Conservation (phyloP, 2,797 vertebrate genomes). For the Netta rufina region DNA sequence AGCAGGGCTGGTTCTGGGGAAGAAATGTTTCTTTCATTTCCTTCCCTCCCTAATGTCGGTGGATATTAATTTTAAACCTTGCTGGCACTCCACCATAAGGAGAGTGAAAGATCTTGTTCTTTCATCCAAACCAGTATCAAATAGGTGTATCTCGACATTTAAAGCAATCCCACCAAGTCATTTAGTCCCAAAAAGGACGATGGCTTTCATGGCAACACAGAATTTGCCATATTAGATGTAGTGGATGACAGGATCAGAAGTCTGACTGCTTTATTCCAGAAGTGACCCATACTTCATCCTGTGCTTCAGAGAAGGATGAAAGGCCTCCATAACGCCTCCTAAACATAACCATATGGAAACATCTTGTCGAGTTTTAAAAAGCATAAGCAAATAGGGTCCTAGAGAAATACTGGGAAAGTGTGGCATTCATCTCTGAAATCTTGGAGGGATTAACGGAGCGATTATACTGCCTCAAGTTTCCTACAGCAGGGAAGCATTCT, state of each 20-base stretch:
- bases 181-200: constrained; percentile 11
- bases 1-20: constrained; percentile 35
- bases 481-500: not conserved
- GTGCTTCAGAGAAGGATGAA: constrained; percentile 48
- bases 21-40: constrained; percentile 68
- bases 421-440: constrained; percentile 3
- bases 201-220: not conserved
- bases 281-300: constrained; percentile 31
- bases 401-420: not conserved
- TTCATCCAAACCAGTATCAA: constrained; percentile 33
- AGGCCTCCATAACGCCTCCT: constrained; percentile 41
- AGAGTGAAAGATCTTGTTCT: constrained; percentile 42
- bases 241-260: not conserved
- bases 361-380: not conserved
- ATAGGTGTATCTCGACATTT: constrained; percentile 21
- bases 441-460: not conserved
- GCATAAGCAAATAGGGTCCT: constrained; percentile 13
- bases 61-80: constrained; percentile 58
- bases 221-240: constrained; percentile 3
- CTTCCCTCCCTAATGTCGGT: not conserved
- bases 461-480: not conserved
- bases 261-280: not conserved
- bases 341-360: constrained; percentile 57
- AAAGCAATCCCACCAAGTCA: not conserved
- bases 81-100: not conserved